phyloP scores from a whole-genome alignment of 2,113 vertebrate genomes.

The Cyrtonyx montezumae region DNA sequence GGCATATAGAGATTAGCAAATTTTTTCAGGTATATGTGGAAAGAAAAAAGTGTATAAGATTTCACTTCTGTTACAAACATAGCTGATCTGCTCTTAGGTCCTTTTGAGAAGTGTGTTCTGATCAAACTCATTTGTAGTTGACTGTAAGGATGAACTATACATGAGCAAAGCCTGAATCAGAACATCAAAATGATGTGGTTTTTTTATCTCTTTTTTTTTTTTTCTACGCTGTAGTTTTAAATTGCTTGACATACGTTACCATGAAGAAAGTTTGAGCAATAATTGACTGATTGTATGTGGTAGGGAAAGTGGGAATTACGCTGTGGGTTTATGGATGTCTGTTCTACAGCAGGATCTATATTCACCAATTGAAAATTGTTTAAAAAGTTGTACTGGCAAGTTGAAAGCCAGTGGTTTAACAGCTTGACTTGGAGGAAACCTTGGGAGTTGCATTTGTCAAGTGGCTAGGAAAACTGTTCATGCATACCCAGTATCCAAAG shows the following conservation, averaged over 20 bases:
- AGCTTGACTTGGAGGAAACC: slow-evolving; percentile 70
- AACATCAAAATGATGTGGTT: background rate
- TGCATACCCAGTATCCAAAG: slow-evolving; percentile 74
- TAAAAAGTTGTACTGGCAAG: slow-evolving; percentile 59
- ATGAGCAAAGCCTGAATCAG: background rate
- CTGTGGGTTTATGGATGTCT: background rate
- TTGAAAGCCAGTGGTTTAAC: slow-evolving; percentile 54
- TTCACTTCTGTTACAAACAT: background rate
- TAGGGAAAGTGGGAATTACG: background rate
- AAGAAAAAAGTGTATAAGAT: background rate
- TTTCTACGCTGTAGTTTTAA: background rate
- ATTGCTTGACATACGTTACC: background rate
- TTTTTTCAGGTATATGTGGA: background rate
- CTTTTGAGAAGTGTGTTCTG: background rate
- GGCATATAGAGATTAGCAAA: background rate
- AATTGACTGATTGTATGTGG: background rate
- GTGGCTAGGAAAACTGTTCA: slow-evolving; percentile 73
- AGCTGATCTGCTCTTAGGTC: background rate
- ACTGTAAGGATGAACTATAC: background rate
- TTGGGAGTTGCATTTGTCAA: slow-evolving; percentile 79
- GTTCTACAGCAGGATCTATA: slow-evolving; percentile 17
- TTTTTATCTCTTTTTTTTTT: background rate
- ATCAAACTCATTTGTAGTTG: background rate
- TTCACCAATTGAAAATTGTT: slow-evolving; percentile 14
- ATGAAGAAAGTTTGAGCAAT: background rate